These are phyloP conservation scores for Vombatus ursinus DNA, from an alignment of 2,113 vertebrate genomes.

Conservation along the genomic window DNA sequence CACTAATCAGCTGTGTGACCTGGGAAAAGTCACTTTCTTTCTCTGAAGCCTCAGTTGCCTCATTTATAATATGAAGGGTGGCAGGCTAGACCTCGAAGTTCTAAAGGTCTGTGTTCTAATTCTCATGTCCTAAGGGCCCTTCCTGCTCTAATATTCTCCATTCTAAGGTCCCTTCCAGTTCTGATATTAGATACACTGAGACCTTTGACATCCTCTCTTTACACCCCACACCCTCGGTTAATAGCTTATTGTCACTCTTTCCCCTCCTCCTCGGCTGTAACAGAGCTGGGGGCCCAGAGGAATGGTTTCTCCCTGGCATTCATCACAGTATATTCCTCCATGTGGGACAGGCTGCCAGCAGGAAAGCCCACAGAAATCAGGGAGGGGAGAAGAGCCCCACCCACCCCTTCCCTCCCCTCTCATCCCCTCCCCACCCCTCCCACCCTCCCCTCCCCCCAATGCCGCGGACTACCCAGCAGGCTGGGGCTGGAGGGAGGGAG, in stretches of 20 bases:
- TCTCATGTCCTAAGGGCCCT: background rate
- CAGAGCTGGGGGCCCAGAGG: background rate
- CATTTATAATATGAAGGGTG: background rate
- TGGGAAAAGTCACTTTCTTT: background rate
- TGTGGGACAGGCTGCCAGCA: background rate
- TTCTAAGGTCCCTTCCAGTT: background rate
- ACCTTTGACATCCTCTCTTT: background rate
- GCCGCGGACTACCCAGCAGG: background rate
- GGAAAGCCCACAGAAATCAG: background rate
- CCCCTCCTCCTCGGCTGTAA: background rate
- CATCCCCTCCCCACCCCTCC: background rate
- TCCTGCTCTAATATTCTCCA: background rate
- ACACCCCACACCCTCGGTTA: background rate
- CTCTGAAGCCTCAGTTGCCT: background rate
- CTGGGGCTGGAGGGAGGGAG: conserved; percentile 51
- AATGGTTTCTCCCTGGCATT: background rate
- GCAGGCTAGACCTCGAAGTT: background rate
- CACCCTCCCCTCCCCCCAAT: background rate
- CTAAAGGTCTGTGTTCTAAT: background rate
- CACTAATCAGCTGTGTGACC: background rate
- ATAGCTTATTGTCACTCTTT: background rate
- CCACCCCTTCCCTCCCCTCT: background rate
- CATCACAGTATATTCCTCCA: background rate
- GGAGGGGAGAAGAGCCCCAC: background rate
- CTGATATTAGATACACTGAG: background rate